Evolutionary conservation across 2,797 vertebrate genomes (phyloP), one percentile per base, ranked within the genome.

Genomic region (Hypotaenidia philippensis): DNA sequence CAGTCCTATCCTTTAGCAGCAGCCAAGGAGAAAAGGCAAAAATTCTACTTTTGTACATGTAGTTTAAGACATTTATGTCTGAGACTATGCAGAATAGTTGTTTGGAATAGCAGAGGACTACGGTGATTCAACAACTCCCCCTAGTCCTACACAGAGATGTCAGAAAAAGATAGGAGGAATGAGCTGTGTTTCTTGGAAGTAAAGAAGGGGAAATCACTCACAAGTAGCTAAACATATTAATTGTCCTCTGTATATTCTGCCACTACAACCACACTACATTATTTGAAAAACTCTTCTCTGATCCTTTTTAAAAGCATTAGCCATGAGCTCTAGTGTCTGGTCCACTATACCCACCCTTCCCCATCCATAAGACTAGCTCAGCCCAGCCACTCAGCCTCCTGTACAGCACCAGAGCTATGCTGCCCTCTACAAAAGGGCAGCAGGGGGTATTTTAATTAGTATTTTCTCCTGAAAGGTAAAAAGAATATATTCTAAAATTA

Each of bases 391-490:
- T 74, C 50, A 90, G 11, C 44, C 32, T 52, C 56, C 77, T 69
- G 18, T 40, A 47, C 10, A 65, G 34, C 29, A 87, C 13, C 59
- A 83, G 76, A 83, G 38, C 55, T 55, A 20, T 3, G 4, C 34
- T 71, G 60, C 41, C 69, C 74, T 13, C 7, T 25, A 87, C 32
- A 81, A 34, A 81, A 70, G 34, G 83, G 55, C 77, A 88, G 64
- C 47, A 87, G 44, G 53, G 66, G 84, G 59, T 34, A 79, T 9
- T 81, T 70, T 38, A 69, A 87, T 87, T 77, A 66, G 57, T 41
- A 29, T 50, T 91, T 93, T 57, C 47, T 79, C 60, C 53, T 70
- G 69, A 92, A 94, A 56, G 40, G 13, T 87, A 71, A 83, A 82
- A 91, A 91, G 72, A 84, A 10, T 0, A 55, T 13, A 9, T 0